Evolutionary conservation across 1,140 invertebrate genomes (phyloP).

Genomic region (Drosophila biarmipes): DNA sequence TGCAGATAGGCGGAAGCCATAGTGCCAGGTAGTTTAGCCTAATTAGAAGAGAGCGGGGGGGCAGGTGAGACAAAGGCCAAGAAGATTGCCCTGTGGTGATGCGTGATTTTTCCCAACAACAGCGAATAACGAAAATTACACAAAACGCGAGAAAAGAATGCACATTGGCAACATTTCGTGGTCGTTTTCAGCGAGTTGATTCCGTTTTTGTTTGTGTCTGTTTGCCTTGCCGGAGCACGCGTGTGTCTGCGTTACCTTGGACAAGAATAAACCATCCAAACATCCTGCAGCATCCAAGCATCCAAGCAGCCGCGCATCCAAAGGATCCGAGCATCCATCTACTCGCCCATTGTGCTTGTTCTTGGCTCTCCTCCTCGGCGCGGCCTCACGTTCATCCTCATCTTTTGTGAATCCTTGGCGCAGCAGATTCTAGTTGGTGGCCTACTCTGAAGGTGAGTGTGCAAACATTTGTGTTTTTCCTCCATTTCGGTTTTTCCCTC

Average conservation of each 20-base stretch:
- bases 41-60: conserved; percentile 45
- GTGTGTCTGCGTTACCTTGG: conserved; percentile 48
- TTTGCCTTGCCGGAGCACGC: conserved; percentile 33
- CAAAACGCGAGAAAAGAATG: conserved; percentile 6
- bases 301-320: conserved; percentile 9
- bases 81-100: conserved; percentile 41
- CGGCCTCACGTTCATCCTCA: conserved; percentile 26
- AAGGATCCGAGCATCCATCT: conserved; percentile 20
- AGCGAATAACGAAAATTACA: neutral
- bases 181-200: conserved; percentile 33
- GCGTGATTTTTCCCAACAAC: conserved; percentile 34
- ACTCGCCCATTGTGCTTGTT: conserved; percentile 43
- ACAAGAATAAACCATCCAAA: conserved; percentile 49
- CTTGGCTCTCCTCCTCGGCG: conserved; percentile 25
- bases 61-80: conserved; percentile 33
- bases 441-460: conserved; percentile 74
- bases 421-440: conserved; percentile 72
- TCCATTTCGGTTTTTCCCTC: neutral
- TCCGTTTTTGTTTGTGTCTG: conserved; percentile 39
- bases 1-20: conserved; percentile 36
- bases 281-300: conserved; percentile 33
- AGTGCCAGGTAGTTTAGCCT: conserved; percentile 44
- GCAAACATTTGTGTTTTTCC: neutral
- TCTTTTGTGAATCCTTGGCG: conserved; percentile 52
- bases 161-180: conserved; percentile 44